Evolutionary conservation across 2,888 invertebrate species (phyloP), one percentile per base, ranked within the genome.

Genomic region (Watsonalla binaria): DNA sequence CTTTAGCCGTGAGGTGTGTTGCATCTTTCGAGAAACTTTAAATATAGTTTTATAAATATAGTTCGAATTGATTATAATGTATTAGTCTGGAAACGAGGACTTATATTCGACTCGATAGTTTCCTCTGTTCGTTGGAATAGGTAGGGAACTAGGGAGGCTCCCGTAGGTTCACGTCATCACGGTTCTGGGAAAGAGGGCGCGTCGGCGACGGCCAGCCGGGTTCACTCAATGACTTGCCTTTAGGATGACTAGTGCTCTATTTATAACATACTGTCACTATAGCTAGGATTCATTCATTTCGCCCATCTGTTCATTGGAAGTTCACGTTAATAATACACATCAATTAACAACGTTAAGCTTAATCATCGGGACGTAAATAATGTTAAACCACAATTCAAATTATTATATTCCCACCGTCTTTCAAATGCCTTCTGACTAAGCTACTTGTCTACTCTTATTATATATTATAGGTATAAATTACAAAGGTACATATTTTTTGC

Each of bases 211-310:
- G 63, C 62, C 57, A 55, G 62, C 55, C 62, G 56, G 56, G 55
- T 58, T 54, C 57, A 59, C 63, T 72, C 71, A 72, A 70, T 78
- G 75, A 74, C 69, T 70, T 75, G 66, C 67, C 73, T 72, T 74
- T 60, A 62, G 65, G 72, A 72, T 70, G 71, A 72, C 68, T 74
- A 62, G 45, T 56, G 60, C 58, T 67, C 73, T 77, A 80, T 71
- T 80, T 71, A 72, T 79, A 80, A 8, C 8, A 71, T 70, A 68
- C 75, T 68, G 66, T 46, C 66, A 65, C 70, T 67, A 69, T 63
- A 61, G 61, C 67, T 58, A 56, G 66, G 60, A 71, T 71, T 76
- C 73, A 75, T 74, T 76, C 74, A 74, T 59, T 57, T 63, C 42
- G 11, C 8, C 9, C 42, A 42, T 11, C 5, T 42, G 11, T 42